Conservation (phyloP, 2,888 invertebrate genomes). For the Mellilla xanthometata region DNA sequence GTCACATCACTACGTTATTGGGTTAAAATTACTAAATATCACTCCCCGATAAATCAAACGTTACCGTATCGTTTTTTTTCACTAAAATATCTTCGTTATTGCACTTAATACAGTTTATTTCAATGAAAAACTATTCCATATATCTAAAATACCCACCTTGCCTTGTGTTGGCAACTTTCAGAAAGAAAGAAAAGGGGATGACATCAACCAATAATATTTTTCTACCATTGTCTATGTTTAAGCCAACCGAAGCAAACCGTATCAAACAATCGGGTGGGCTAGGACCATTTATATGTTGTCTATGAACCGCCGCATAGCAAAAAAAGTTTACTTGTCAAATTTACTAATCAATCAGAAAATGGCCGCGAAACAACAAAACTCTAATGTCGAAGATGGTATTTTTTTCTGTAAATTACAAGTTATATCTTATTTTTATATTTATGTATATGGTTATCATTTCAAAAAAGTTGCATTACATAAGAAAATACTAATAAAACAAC, state of each 20-base stretch:
- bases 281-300: background rate
- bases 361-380: conserved; percentile 87
- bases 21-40: background rate
- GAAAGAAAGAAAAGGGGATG: conserved; percentile 52
- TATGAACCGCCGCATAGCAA: background rate
- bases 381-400: conserved; percentile 84
- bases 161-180: conserved; percentile 75
- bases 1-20: conserved; percentile 12
- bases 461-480: no score
- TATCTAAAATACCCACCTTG: conserved; percentile 66
- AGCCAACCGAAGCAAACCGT: no score
- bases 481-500: no score
- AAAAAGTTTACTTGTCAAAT: conserved; percentile 7
- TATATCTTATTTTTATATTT: no score
- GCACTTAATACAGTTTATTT: conserved; percentile 36
- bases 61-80: conserved; percentile 18
- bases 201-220: conserved; percentile 23
- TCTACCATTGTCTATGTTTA: conserved; percentile 12
- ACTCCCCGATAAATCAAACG: conserved; percentile 28
- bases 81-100: conserved; percentile 15
- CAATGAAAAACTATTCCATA: conserved; percentile 67
- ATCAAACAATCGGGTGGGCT: no score
- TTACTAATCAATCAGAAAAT: conserved; percentile 69
- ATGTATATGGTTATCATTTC: no score
- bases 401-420: no score